Conservation (phyloP, 2,797 vertebrate genomes). For the Thripadectes ignobilis region DNA sequence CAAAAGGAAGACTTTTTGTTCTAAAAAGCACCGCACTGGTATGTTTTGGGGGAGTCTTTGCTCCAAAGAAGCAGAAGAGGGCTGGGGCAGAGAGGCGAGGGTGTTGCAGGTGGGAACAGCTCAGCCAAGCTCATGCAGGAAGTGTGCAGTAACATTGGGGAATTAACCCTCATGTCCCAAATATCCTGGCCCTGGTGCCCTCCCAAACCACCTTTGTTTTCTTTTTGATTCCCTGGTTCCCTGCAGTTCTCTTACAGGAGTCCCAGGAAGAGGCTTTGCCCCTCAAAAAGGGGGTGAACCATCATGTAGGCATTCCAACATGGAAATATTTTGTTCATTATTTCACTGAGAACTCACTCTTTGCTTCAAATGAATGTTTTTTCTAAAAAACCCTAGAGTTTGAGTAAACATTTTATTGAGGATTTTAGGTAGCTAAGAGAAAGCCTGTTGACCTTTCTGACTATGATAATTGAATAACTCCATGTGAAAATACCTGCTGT, state of each 20-base stretch:
- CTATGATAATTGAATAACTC: not conserved
- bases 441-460: conserved; percentile 15
- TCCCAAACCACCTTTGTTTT: not conserved
- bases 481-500: not conserved
- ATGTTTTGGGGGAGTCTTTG: not conserved
- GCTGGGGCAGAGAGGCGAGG: not conserved
- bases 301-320: not conserved
- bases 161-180: not conserved
- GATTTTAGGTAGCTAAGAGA: not conserved
- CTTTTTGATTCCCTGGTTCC: not conserved
- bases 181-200: not conserved
- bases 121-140: not conserved
- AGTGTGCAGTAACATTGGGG: not conserved
- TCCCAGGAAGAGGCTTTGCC: not conserved
- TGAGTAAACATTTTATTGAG: not conserved
- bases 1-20: not conserved
- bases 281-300: not conserved
- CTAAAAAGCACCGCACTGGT: not conserved
- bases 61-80: not conserved
- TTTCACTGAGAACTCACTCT: not conserved
- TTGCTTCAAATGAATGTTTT: not conserved
- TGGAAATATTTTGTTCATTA: not conserved
- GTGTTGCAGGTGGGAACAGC: not conserved
- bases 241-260: not conserved
- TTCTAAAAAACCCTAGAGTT: not conserved